phyloP scores from a whole-genome alignment of 2,888 invertebrate genomes.

The Amiota communis region DNA sequence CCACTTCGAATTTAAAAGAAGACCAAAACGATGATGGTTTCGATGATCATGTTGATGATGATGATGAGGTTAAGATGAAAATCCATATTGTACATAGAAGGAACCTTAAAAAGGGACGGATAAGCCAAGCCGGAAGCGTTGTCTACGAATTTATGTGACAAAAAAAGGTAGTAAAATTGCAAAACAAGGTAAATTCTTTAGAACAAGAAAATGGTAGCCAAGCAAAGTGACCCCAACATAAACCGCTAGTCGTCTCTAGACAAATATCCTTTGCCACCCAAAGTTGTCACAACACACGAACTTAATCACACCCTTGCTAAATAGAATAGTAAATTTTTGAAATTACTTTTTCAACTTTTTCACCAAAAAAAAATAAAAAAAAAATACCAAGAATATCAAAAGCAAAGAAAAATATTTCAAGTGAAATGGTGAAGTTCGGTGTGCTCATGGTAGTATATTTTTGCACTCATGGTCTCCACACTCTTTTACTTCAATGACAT shows the following conservation, averaged over 20 bases:
- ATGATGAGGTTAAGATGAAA: too few relatives aligned
- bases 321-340: conserved; percentile 13
- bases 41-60: too few relatives aligned
- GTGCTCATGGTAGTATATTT: too few relatives aligned
- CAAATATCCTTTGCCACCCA: too few relatives aligned
- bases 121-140: conserved; percentile 16
- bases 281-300: too few relatives aligned
- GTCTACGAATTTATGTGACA: conserved; percentile 19
- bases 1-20: too few relatives aligned
- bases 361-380: background rate
- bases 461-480: background rate
- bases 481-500: conserved; percentile 6
- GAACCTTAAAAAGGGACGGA: background rate
- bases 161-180: background rate
- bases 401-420: background rate
- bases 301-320: background rate
- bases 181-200: background rate
- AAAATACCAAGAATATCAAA: background rate
- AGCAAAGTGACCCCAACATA: too few relatives aligned
- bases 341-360: background rate
- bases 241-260: too few relatives aligned
- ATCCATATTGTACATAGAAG: too few relatives aligned
- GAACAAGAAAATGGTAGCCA: too few relatives aligned
- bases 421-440: too few relatives aligned
- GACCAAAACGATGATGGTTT: too few relatives aligned